phyloP scores from a whole-genome alignment of 1,140 invertebrate genomes.

The Brachionus koreanus region DNA sequence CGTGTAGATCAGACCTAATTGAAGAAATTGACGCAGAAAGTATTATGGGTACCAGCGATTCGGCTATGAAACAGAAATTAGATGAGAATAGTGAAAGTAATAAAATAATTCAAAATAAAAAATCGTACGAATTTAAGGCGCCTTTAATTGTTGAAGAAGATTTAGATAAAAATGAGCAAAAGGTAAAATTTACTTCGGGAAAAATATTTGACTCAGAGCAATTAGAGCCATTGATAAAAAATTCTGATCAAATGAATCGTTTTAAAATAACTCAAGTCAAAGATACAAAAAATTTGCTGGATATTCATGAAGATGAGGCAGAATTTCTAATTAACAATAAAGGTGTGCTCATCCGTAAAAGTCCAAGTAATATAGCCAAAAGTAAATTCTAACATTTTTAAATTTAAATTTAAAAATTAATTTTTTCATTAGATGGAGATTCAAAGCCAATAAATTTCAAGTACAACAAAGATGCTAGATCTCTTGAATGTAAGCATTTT shows the following conservation, averaged over 20 bases:
- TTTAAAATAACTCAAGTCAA: background rate
- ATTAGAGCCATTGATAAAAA: background rate
- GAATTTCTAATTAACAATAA: background rate
- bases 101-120: slow-evolving; percentile 16
- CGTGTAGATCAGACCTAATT: background rate
- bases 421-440: background rate
- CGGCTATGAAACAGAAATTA: background rate
- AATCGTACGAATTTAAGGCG: background rate
- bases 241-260: background rate
- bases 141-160: slow-evolving; percentile 32
- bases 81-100: slow-evolving; percentile 31
- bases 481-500: background rate
- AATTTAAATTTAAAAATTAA: background rate
- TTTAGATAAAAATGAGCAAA: background rate
- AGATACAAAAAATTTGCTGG: background rate
- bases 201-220: background rate
- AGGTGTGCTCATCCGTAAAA: background rate
- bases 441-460: slow-evolving; percentile 20
- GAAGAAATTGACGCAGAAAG: slow-evolving; percentile 14
- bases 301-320: background rate
- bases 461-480: slow-evolving; percentile 33
- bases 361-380: background rate
- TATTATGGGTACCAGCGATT: background rate
- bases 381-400: background rate
- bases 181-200: background rate